Evolutionary conservation across 2,888 invertebrate species (phyloP), one percentile per base, ranked within the genome.

Genomic region (Ctenicera cuprea): DNA sequence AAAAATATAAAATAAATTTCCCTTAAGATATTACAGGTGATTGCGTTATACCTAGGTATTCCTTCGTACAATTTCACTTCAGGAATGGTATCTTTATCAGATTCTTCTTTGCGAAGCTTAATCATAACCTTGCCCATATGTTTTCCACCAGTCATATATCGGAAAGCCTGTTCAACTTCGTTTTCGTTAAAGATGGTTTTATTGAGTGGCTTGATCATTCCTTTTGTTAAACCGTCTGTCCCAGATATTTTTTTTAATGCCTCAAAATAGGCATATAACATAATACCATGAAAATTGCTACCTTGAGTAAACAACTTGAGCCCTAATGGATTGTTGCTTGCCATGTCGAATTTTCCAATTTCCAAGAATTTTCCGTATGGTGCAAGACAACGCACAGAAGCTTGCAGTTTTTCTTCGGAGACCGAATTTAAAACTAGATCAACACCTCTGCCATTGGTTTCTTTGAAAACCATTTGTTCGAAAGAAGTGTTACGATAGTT

Each of bases 371-470:
- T 88, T 9, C 96, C 93, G 0, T 89, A 87, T 1, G 79, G 79
- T 0, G 89, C 90, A 11, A 93, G 84, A 78, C 93, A 93, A 2
- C 91, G 87, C 0, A 92, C 85, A 0, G 92, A 92, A 0, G 92
- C 94, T 82, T 91, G 90, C 0, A 98, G 89, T 86, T 98, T 97
- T 52, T 98, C 97, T 82, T 96, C 97, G 0, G 97, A 92, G 50
- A 99, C 87, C 0, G 97, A 97, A 86, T 99, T 99, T 7, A 97
- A 87, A 12, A 98, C 94, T 67, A 97, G 88, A 83, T 99, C 95
- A 0, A 99, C 98, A 41, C 98, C 97, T 79, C 90, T 89, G 11
- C 98, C 97, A 7, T 93, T 89, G 0, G 98, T 98, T 82, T 92
- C 90, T 57, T 89, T 89, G 80, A 93, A 89, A 67, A 99, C 90